Evolutionary conservation across 2,888 invertebrate genomes (phyloP), one percentile per base, ranked within the genome.

Genomic region (Deilephila elpenor): DNA sequence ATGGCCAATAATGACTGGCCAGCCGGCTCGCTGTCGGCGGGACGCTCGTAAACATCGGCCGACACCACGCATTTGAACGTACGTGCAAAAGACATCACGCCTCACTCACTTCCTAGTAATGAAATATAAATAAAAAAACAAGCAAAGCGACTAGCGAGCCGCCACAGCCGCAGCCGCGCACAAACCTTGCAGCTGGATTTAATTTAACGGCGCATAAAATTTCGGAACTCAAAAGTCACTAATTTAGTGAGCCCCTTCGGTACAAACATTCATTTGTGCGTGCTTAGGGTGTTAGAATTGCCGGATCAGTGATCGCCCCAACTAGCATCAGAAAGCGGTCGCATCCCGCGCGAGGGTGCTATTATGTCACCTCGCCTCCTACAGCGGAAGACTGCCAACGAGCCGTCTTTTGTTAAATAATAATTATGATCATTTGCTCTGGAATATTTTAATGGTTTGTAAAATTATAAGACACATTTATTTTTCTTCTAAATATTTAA

Each of bases 31-130:
- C 90, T 92, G 92, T 93, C 93, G 92, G 89, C 87, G 87, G 88
- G 83, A 44, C 89, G 92, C 91, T 93, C 93, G 91, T 93, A 93
- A 93, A 93, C 90, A 87, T 87, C 88, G 88, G 91, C 86, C 89
- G 89, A 90, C 91, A 86, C 89, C 89, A 91, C 87, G 84, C 87
- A 88, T 92, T 92, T 86, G 88, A 89, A 90, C 89, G 62, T 64
- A 72, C 61, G 53, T 72, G 67, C 89, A 91, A 92, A 90, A 90
- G 89, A 91, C 91, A 92, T 90, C 87, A 89, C 84, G 82, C 86
- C 83, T 84, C 86, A 81, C 85, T 88, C 82, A 86, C 89, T 93
- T 93, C 92, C 93, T 89, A 88, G 84, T 89, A 82, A 81, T 75
- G 81, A 83, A 87, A 86, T 85, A 84, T 86, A 86, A 87, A 86